These are phyloP conservation scores for Luidia sarsii DNA, from an alignment of 53 echinoderm and acorn worm species.

Conservation along the genomic window DNA sequence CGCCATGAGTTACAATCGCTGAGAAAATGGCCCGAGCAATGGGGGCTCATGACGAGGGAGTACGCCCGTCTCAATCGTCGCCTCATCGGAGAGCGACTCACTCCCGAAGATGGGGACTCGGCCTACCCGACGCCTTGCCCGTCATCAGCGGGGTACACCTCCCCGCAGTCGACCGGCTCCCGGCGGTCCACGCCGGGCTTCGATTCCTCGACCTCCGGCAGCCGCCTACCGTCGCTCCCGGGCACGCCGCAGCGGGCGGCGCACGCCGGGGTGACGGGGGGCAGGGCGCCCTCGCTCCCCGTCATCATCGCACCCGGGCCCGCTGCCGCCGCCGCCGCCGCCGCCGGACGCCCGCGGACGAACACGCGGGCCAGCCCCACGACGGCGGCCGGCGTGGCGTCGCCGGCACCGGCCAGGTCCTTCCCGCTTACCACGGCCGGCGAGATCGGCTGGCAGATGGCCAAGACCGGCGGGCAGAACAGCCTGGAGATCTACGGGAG, in stretches of 20 bases:
- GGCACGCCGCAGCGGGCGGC: background rate
- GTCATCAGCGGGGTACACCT: conserved; percentile 37
- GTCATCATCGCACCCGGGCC: background rate
- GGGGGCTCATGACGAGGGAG: conserved; percentile 90
- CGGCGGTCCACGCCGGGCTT: conserved; percentile 13
- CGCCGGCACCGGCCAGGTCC: background rate
- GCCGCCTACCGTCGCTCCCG: conserved; percentile 32
- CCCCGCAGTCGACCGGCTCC: background rate
- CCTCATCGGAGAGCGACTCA: conserved; percentile 66
- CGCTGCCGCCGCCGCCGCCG: conserved; percentile 44
- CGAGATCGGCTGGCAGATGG: conserved; percentile 82
- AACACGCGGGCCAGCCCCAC: conserved; percentile 20
- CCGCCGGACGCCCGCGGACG: conserved; percentile 34
- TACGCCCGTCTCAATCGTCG: conserved; percentile 82
- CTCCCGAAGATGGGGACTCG: conserved; percentile 74
- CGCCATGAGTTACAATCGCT: conserved; percentile 89
- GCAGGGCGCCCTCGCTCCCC: background rate
- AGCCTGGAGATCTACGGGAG: conserved; percentile 83
- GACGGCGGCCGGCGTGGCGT: background rate
- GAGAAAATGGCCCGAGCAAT: conserved; percentile 91
- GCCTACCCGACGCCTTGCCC: conserved; percentile 42
- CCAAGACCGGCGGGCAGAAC: conserved; percentile 21
- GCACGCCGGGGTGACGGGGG: background rate
- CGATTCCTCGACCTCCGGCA: conserved; percentile 1
- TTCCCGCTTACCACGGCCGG: conserved; percentile 77